These are phyloP conservation scores for Cyanistes caeruleus DNA, from an alignment of 2,113 vertebrate genomes.

Conservation along the genomic window DNA sequence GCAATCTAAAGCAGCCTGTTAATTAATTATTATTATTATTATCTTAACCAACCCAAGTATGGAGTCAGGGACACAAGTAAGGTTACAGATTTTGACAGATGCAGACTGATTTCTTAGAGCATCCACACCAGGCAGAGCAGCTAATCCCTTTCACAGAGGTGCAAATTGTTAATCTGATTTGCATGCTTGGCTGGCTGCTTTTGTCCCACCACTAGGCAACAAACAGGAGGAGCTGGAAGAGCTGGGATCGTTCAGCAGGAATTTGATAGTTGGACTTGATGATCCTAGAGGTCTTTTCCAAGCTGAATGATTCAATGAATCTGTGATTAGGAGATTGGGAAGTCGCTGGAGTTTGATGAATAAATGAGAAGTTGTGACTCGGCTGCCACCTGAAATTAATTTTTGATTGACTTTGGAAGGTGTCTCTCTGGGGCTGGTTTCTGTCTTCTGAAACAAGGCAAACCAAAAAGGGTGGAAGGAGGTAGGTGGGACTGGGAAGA, in stretches of 20 bases:
- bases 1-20: constrained; percentile 62
- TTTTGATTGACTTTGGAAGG: constrained; percentile 58
- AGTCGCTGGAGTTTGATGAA: constrained; percentile 29
- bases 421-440: constrained; percentile 34
- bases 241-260: background rate
- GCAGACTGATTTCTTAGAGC: constrained; percentile 60
- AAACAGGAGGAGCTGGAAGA: background rate
- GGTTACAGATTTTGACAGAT: constrained; percentile 53
- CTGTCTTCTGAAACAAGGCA: constrained; percentile 36
- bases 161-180: constrained; percentile 72
- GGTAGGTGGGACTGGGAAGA: constrained; percentile 11
- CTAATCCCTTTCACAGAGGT: constrained; percentile 67
- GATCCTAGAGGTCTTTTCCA: background rate
- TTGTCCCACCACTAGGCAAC: background rate
- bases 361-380: constrained; percentile 61
- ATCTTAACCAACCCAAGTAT: constrained; percentile 51
- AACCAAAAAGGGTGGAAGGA: constrained; percentile 10
- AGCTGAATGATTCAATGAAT: background rate
- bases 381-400: constrained; percentile 64
- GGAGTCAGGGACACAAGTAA: constrained; percentile 45
- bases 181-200: constrained; percentile 54
- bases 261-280: background rate
- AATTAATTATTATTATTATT: constrained; percentile 69
- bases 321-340: constrained; percentile 37
- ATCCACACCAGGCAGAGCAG: constrained; percentile 43